Percentiles rank a stretch among this genome's conserved stretches.
Conservation (phyloP, 1,140 invertebrate species). For the Drosophila athabasca region DNA sequence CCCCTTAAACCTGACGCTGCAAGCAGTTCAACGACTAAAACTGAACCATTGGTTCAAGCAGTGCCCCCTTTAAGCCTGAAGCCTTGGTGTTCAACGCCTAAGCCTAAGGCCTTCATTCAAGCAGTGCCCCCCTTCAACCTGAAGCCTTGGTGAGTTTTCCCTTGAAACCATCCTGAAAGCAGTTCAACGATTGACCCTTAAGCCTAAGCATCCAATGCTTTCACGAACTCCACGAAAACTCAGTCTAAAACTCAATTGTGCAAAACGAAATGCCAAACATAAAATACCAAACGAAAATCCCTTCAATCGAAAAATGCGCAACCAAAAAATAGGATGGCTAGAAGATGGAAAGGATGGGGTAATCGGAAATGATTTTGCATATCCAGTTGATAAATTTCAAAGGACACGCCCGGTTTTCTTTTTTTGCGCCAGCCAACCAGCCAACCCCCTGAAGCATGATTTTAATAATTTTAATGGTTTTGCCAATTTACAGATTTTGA, state of each 20-base stretch:
- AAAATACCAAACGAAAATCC: constrained; percentile 25
- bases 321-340: background rate
- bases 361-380: constrained; percentile 71
- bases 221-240: no score
- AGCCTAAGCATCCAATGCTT: no score
- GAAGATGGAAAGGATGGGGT: background rate
- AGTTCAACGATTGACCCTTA: no score
- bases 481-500: constrained; percentile 81
- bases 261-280: constrained; percentile 12
- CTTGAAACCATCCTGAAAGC: no score
- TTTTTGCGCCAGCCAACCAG: background rate
- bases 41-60: no score
- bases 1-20: no score
- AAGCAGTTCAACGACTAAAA: no score
- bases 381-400: constrained; percentile 79
- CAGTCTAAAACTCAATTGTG: constrained; percentile 28
- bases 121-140: no score
- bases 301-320: constrained; percentile 39
- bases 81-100: no score
- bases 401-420: constrained; percentile 66
- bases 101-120: no score
- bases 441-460: constrained; percentile 57
- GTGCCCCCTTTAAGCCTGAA: no score
- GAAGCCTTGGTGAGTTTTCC: no score
- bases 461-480: constrained; percentile 83